Percentiles rank a stretch among this genome's conserved stretches.
phyloP scores from a whole-genome alignment of 2,113 vertebrate genomes.

The Syrmaticus mikado region DNA sequence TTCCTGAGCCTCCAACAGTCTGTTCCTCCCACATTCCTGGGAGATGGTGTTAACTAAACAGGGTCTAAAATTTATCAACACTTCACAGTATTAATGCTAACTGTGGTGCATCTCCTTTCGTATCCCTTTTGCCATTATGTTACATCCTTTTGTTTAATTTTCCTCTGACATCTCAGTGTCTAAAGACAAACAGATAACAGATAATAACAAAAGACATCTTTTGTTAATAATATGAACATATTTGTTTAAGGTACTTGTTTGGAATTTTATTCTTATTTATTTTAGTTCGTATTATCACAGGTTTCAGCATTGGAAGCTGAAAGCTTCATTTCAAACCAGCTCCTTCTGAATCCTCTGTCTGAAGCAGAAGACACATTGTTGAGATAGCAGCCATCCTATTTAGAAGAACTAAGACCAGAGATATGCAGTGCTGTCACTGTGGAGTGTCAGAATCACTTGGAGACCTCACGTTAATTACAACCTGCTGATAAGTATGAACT shows the following conservation, averaged over 20 bases:
- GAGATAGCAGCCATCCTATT: neutral
- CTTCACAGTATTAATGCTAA: neutral
- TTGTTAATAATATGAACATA: neutral
- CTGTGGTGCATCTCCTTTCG: neutral
- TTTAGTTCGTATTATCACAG: neutral
- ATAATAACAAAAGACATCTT: neutral
- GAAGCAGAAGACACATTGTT: neutral
- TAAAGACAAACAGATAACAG: neutral
- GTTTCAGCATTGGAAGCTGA: neutral
- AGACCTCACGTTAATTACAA: neutral
- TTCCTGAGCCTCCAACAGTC: neutral
- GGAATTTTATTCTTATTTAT: neutral
- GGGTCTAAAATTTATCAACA: neutral
- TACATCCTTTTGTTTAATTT: neutral
- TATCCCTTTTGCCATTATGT: neutral
- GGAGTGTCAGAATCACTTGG: neutral
- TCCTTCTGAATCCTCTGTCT: rapidly evolving
- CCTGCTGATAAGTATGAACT: neutral
- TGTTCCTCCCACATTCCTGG: neutral
- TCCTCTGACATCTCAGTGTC: neutral
- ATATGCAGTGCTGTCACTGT: neutral
- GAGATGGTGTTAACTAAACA: neutral
- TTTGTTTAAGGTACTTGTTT: neutral
- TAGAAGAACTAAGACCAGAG: neutral
- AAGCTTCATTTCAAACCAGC: neutral